Base-by-base conservation (phyloP, 2,888 invertebrate species). In the Biston betularia region DNA sequence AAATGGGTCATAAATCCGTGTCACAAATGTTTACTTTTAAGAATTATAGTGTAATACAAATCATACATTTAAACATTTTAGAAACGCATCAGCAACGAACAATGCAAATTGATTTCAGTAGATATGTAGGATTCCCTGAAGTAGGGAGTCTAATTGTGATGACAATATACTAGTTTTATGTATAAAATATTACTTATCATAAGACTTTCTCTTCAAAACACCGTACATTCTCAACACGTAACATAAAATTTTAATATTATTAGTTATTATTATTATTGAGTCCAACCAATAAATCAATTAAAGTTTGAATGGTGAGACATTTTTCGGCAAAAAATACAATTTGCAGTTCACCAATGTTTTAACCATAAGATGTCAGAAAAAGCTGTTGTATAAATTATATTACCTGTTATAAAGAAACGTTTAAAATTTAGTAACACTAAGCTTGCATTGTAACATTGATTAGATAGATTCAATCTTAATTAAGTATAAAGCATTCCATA, bases 401-500 rank as follows among this genome's bases (percentile, higher is more conserved):
- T 72, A 67, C 79, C 70, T 77, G 82, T 84, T 84, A 80, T 70
- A 44, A 68, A 70, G 49, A 65, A 78, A 79, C 74, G 70, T 72
- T 78, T 75, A 76, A 78, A 76, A 79, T 74, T 72, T 79, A 79
- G 73, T 79, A 77, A 76, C 67, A 69, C 55, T 89, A 89, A 86
- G 86, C 83, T 88, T 66, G 71, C 70, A 76, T 70, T 71, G 65
- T 78, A 77, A 70, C 54, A 85, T 83, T 83, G 81, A 84, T 85
- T 90, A 91, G 90, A 87, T 91, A 92, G 90, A 87, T 89, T 82
- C 81, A 90, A 90, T 92, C 88, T 89, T 87, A 89, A 79, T 84
- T 92, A 90, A 92, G 89, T 86, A 86, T 77, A 81, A 92, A 90
- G 87, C 93, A 93, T 93, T 93, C 93, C 93, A 88, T 92, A 88